These are phyloP conservation scores for Apodemia duryi DNA, from an alignment of 2,888 invertebrate species.

Conservation along the genomic window DNA sequence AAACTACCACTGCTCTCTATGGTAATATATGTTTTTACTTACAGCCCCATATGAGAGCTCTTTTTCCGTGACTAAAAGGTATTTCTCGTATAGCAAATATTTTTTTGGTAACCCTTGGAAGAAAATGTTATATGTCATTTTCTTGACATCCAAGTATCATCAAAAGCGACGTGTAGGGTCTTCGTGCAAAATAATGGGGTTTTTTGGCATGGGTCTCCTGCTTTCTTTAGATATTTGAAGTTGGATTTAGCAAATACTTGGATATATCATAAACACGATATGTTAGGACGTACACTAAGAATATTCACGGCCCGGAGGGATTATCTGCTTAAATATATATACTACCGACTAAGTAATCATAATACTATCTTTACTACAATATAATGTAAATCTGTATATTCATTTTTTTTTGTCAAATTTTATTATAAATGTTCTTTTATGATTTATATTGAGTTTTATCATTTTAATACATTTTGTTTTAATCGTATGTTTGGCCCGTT, in stretches of 20 bases:
- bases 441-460: too few relatives aligned
- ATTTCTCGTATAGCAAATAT: slow-evolving; percentile 7
- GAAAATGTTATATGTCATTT: slow-evolving; percentile 6
- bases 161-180: not conserved
- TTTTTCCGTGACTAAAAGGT: slow-evolving; percentile 3
- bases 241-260: not conserved
- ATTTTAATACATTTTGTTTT: too few relatives aligned
- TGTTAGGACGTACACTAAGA: not conserved
- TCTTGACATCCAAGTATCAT: slow-evolving; percentile 1
- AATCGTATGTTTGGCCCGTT: too few relatives aligned
- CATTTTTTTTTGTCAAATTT: too few relatives aligned
- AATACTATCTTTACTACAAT: too few relatives aligned
- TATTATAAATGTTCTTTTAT: too few relatives aligned
- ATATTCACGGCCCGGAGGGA: too few relatives aligned
- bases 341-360: too few relatives aligned
- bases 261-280: not conserved
- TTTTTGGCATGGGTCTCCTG: not conserved
- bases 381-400: too few relatives aligned
- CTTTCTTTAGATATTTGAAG: not conserved
- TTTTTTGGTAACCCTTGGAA: not conserved
- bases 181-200: not conserved
- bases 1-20: not conserved
- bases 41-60: not conserved
- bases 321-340: too few relatives aligned
- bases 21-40: not conserved